phyloP scores from a whole-genome alignment of 2,888 invertebrate genomes.

The Lochmaea crataegi region DNA sequence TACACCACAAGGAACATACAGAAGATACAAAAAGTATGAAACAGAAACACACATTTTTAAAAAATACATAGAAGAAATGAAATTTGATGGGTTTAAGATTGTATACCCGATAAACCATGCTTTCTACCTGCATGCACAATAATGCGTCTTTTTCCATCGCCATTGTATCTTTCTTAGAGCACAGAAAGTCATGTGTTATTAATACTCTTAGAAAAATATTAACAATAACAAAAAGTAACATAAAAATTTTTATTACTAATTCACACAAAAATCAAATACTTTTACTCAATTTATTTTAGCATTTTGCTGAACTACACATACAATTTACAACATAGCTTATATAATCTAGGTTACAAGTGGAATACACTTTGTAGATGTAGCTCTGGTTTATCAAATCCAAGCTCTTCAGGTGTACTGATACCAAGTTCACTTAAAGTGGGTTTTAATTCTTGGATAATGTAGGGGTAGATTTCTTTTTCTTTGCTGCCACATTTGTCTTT shows the following conservation, averaged over 20 bases:
- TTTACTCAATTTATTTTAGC: neutral
- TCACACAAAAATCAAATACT: neutral
- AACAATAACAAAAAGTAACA: neutral
- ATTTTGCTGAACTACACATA: neutral
- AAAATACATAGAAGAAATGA: too few relatives aligned
- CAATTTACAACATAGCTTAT: neutral
- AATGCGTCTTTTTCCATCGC: too few relatives aligned
- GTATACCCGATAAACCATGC: too few relatives aligned
- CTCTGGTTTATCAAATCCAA: constrained; percentile 98
- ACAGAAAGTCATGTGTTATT: too few relatives aligned
- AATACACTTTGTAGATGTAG: constrained; percentile 82
- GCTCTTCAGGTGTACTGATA: constrained; percentile 91
- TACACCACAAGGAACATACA: too few relatives aligned
- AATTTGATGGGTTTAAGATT: too few relatives aligned
- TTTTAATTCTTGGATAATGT: constrained; percentile 87
- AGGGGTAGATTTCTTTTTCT: constrained; percentile 85
- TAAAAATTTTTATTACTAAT: neutral
- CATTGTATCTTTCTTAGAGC: too few relatives aligned
- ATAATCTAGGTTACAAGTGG: constrained; percentile 67
- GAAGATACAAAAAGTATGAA: too few relatives aligned
- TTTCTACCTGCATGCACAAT: too few relatives aligned
- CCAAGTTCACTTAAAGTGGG: constrained; percentile 95
- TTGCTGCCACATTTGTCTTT: constrained; percentile 87
- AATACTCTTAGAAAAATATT: neutral
- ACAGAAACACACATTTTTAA: too few relatives aligned